Conservation (phyloP, 2,113 vertebrate genomes). For the Elephas maximus region DNA sequence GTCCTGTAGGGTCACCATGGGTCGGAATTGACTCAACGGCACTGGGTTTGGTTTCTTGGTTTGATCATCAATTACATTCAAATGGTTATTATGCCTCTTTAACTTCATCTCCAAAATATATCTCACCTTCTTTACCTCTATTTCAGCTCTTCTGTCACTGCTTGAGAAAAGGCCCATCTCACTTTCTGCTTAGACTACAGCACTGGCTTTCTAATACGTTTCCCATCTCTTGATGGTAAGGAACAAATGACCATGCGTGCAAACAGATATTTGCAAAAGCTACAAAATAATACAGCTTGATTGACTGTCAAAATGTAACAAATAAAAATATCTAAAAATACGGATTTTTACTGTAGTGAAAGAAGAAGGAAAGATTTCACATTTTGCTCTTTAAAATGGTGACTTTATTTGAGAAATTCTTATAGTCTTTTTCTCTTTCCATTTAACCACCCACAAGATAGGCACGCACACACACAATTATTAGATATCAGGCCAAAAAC, state of each 20-base stretch:
- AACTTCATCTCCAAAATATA: not conserved
- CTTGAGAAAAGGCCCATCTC: not conserved
- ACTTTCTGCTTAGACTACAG: not conserved
- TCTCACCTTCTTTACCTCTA: not conserved
- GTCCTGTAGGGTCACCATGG: too few relatives aligned
- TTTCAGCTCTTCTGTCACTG: not conserved
- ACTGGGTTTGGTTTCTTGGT: too few relatives aligned
- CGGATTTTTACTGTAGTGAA: not conserved
- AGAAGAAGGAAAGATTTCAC: not conserved
- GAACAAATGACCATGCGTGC: not conserved
- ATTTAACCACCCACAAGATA: not conserved
- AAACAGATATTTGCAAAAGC: not conserved
- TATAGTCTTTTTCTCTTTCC: not conserved
- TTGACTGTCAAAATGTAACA: not conserved
- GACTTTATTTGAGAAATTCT: not conserved
- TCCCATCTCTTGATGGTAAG: not conserved
- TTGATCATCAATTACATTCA: not conserved
- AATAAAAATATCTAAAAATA: not conserved
- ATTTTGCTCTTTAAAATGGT: constrained; percentile 26
- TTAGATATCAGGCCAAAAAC: constrained; percentile 2
- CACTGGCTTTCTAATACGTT: not conserved
- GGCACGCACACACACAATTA: not conserved
- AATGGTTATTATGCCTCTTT: not conserved
- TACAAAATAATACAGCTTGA: not conserved
- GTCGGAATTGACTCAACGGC: too few relatives aligned